phyloP scores from a whole-genome alignment of 2,888 invertebrate genomes.

The Drosophila hamatofila region DNA sequence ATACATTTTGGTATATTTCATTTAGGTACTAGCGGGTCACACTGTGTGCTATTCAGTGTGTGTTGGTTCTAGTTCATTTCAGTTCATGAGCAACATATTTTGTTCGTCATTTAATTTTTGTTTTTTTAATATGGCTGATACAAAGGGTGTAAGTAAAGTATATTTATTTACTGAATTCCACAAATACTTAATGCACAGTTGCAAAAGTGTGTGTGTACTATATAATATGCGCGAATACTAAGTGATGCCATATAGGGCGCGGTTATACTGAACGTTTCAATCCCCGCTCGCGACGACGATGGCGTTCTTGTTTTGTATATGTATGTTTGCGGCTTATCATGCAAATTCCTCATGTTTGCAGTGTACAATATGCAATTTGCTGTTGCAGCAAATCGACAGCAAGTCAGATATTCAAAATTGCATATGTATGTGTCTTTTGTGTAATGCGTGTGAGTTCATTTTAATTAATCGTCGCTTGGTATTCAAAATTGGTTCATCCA shows the following conservation, averaged over 20 bases:
- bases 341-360: conserved; percentile 51
- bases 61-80: conserved; percentile 59
- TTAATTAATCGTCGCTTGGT: conserved; percentile 19
- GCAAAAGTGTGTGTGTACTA: not conserved
- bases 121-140: conserved; percentile 82
- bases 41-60: conserved; percentile 33
- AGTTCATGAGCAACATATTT: conserved; percentile 69
- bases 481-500: conserved; percentile 12
- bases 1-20: conserved; percentile 7
- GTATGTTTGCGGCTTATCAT: conserved; percentile 56
- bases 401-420: not conserved
- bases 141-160: conserved; percentile 81
- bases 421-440: not conserved
- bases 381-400: conserved; percentile 14
- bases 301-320: conserved; percentile 46
- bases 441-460: conserved; percentile 9
- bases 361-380: conserved; percentile 28
- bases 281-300: conserved; percentile 35
- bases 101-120: conserved; percentile 76
- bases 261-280: conserved; percentile 47
- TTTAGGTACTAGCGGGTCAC: conserved; percentile 32
- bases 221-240: not conserved
- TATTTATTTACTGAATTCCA: conserved; percentile 19
- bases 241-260: conserved; percentile 34
- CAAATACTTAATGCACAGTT: not conserved